phyloP scores from a whole-genome alignment of 1,140 invertebrate genomes.

The Zaprionus vittiger region DNA sequence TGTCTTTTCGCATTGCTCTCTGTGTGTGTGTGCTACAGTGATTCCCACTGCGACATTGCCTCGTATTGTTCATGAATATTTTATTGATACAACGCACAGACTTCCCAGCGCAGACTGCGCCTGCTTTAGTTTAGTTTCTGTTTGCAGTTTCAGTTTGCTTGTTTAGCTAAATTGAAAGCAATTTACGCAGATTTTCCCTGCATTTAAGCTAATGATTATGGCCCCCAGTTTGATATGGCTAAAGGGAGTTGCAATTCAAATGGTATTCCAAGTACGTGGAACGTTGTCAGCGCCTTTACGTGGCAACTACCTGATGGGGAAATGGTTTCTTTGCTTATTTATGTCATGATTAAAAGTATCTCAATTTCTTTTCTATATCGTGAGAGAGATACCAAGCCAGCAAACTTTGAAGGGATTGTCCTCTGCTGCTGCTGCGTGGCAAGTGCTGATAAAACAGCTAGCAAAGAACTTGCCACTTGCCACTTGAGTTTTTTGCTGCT shows the following conservation, averaged over 20 bases:
- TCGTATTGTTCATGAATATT: slow-evolving; percentile 70
- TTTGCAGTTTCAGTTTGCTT: slow-evolving; percentile 34
- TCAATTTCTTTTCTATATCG: slow-evolving; percentile 11
- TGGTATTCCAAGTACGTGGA: background rate
- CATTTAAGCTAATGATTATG: slow-evolving; percentile 47
- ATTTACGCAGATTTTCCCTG: slow-evolving; percentile 46
- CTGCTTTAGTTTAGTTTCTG: slow-evolving; percentile 38
- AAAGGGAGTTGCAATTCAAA: slow-evolving; percentile 7
- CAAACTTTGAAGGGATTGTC: slow-evolving; percentile 6
- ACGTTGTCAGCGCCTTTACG: background rate
- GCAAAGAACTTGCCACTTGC: slow-evolving; percentile 35
- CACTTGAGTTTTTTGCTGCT: slow-evolving; percentile 17
- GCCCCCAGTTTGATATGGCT: background rate
- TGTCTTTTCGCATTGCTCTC: slow-evolving; percentile 34
- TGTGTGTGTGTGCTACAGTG: slow-evolving; percentile 19
- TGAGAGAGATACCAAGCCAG: background rate
- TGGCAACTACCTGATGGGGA: background rate
- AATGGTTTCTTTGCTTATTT: background rate
- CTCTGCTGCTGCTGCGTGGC: slow-evolving; percentile 22
- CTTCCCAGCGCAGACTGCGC: slow-evolving; percentile 20
- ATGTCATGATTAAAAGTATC: slow-evolving; percentile 4
- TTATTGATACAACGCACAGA: slow-evolving; percentile 57
- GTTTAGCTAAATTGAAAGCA: slow-evolving; percentile 50
- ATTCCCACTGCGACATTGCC: slow-evolving; percentile 35
- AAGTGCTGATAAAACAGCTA: slow-evolving; percentile 35